These are phyloP conservation scores for Nasua narica DNA, from an alignment of 2,797 vertebrate species.

Conservation along the genomic window DNA sequence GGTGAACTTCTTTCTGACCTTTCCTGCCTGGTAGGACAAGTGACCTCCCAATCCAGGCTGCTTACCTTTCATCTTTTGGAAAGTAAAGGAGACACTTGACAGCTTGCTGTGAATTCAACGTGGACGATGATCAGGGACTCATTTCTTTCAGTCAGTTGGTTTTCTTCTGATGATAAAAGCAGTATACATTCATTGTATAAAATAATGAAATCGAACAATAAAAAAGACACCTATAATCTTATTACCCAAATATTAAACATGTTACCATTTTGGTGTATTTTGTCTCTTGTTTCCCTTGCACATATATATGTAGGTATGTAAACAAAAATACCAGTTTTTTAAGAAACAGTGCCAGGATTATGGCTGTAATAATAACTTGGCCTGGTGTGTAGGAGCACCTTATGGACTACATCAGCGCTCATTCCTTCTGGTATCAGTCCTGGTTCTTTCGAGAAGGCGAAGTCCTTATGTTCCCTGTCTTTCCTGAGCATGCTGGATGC, in stretches of 20 bases:
- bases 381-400: neutral
- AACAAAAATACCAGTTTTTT: neutral
- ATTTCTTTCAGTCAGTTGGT: neutral
- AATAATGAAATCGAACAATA: neutral
- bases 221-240: neutral
- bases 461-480: neutral
- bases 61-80: conserved; percentile 4
- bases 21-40: neutral
- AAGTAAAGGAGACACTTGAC: neutral
- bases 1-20: neutral
- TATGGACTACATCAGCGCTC: neutral
- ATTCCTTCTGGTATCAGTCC: neutral
- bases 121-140: neutral
- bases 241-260: neutral
- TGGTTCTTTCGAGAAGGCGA: neutral
- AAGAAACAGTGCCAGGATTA: conserved; percentile 18
- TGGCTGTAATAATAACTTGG: neutral
- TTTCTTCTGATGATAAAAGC: conserved; percentile 30
- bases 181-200: neutral
- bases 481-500: neutral
- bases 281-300: neutral
- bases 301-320: neutral
- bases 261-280: neutral
- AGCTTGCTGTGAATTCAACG: neutral
- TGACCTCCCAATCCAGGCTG: neutral